phyloP scores from a whole-genome alignment of 2,113 vertebrate species.

The Syngnathus typhle region DNA sequence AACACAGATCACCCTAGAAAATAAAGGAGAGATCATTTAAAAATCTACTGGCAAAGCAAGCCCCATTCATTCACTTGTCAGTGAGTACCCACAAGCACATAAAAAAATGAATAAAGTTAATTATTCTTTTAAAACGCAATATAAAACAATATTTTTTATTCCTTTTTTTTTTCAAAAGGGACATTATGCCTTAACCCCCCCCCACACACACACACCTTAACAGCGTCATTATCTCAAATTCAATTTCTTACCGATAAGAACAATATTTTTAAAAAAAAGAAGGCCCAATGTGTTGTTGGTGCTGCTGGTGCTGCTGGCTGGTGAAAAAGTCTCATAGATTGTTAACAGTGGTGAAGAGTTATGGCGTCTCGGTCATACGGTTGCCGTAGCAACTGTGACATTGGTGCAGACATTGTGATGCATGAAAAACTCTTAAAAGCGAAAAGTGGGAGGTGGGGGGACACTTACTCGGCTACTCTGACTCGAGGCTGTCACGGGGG shows the following conservation, averaged over 20 bases:
- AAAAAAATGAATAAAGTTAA: too few species aligned
- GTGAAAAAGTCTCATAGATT: constrained; percentile 33
- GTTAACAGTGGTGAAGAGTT: constrained; percentile 64
- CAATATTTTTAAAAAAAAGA: background rate
- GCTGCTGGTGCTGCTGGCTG: background rate
- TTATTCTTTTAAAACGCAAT: too few species aligned
- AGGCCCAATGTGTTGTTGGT: background rate
- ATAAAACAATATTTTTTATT: too few species aligned
- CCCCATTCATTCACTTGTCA: too few species aligned
- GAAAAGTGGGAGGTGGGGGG: constrained; percentile 42
- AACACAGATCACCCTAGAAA: too few species aligned
- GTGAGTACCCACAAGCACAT: too few species aligned
- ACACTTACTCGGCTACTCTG: constrained; percentile 80
- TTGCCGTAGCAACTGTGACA: constrained; percentile 80
- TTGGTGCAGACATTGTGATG: constrained; percentile 79
- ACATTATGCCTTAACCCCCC: too few species aligned
- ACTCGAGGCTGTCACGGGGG: constrained; percentile 72
- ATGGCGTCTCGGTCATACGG: constrained; percentile 76
- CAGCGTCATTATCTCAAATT: background rate
- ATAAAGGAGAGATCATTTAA: too few species aligned
- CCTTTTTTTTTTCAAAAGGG: too few species aligned
- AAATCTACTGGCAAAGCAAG: too few species aligned
- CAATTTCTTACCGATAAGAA: background rate
- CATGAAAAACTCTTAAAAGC: constrained; percentile 75
- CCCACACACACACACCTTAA: too few species aligned